Base-by-base conservation (phyloP, 2,888 invertebrate genomes). In the Thymelicus acteon region DNA sequence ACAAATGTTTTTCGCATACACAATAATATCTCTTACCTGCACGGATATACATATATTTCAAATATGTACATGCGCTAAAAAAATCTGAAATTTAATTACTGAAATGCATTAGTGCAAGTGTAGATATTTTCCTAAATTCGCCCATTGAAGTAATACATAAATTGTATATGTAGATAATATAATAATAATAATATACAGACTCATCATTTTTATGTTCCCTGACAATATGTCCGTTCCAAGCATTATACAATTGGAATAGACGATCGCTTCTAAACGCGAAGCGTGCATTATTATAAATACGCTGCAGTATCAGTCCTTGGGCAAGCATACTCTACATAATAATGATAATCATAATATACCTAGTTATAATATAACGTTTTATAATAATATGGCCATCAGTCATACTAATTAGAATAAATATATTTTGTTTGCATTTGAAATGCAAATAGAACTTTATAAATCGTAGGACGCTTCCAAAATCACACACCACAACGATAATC, bases 391-490 rank as follows among this genome's bases (percentile, higher is more conserved):
- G 67, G 67, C 67, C 39, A 13, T 40, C 13, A 49, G 7, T 67
- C 49, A 49, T 40, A 60, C 49, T 6, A 61, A 54, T 61, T 24
- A 52, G 31, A 61, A 61, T 67, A 67, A 67, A 61, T 61, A 67
- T 49, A 61, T 54, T 60, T 60, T 52, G 15, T 67, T 60, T 13
- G 61, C 67, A 67, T 67, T 67, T 67, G 10, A 40, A 67, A 67
- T 67, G 67, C 67, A 61, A 67, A 40, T 49, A 67, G 60, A 52
- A 61, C 60, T 54, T 60, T 44, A 52, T 61, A 67, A 13, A 15
- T 44, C 54, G 24, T 61, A 52, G 67, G 67, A 61, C 67, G 61
- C 60, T 54, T 67, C 61, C 61, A 54, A 24, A 60, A 67, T 60
- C 67, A 60, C 67, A 47, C 52, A 60, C 52, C 60, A 60, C 52